A percentile compares a stretch with the other conserved stretches of the same genome.
Evolutionary conservation across 2,888 invertebrate genomes (phyloP).

Genomic region (Amiota mariae): DNA sequence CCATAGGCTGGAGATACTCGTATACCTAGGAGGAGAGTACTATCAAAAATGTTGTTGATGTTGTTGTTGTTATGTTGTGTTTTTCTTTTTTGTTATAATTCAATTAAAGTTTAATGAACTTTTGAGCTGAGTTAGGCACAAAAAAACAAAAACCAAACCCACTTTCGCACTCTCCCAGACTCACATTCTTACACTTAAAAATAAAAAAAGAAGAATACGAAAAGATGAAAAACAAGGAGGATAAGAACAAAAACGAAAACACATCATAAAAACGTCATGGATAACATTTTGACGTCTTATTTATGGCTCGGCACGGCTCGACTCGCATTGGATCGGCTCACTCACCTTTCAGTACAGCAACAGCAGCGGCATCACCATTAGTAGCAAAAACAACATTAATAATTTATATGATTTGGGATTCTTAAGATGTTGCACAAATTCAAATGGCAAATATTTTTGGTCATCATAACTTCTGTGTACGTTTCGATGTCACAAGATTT

Average conservation of each 20-base stretch:
- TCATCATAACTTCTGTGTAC: background rate
- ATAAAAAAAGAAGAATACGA: too few relatives aligned
- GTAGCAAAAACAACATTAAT: conserved; percentile 21
- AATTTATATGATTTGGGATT: conserved; percentile 48
- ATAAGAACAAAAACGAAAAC: background rate
- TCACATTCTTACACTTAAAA: too few relatives aligned
- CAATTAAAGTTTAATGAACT: conserved; percentile 7
- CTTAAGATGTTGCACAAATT: conserved; percentile 17
- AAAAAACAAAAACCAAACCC: background rate
- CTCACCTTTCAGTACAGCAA: conserved; percentile 50
- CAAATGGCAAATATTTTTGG: conserved; percentile 28
- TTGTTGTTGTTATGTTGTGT: too few relatives aligned
- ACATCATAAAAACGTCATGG: conserved; percentile 8
- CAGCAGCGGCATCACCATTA: conserved; percentile 47
- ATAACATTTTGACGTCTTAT: background rate
- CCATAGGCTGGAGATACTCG: too few relatives aligned
- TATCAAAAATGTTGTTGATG: too few relatives aligned
- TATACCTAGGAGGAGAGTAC: too few relatives aligned
- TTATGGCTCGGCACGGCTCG: background rate
- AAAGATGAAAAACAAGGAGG: background rate
- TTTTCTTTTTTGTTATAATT: background rate
- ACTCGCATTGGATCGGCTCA: background rate
- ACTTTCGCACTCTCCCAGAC: too few relatives aligned
- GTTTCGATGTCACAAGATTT: background rate
- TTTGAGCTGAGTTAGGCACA: background rate